phyloP scores from a whole-genome alignment of 2,888 invertebrate genomes.

The Noctua janthe region DNA sequence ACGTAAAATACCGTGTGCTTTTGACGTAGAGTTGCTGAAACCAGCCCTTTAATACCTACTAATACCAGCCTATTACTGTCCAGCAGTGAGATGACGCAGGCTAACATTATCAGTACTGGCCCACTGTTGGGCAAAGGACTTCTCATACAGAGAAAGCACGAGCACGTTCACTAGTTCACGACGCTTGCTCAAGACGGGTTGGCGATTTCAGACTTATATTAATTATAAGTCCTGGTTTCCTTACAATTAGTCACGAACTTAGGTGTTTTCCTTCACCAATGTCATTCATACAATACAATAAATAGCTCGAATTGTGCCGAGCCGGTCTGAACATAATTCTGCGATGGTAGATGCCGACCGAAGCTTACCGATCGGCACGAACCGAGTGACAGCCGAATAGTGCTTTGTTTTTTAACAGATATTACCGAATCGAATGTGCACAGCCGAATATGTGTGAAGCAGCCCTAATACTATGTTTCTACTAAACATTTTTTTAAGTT shows the following conservation, averaged over 20 bases:
- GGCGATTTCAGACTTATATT: too few species aligned
- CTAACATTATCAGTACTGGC: background rate
- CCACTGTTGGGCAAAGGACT: background rate
- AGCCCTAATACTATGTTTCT: slow-evolving; percentile 13
- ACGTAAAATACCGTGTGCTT: too few species aligned
- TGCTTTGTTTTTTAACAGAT: background rate
- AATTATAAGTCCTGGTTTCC: too few species aligned
- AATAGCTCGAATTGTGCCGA: background rate
- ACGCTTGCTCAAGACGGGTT: background rate
- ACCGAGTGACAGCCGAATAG: background rate
- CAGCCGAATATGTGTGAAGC: background rate
- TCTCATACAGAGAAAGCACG: background rate
- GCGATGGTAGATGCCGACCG: background rate
- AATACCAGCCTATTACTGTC: background rate
- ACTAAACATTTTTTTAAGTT: slow-evolving; percentile 55
- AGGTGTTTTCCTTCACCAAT: background rate
- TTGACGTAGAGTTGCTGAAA: background rate
- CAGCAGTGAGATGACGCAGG: too few species aligned
- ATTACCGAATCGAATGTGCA: background rate
- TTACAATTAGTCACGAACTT: too few species aligned
- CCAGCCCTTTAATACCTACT: background rate
- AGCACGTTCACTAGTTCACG: background rate
- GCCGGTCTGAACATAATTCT: background rate
- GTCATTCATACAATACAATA: background rate
- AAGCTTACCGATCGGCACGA: background rate